Evolutionary conservation across 2,797 vertebrate genomes (phyloP).

Genomic region (Nannoperca australis): DNA sequence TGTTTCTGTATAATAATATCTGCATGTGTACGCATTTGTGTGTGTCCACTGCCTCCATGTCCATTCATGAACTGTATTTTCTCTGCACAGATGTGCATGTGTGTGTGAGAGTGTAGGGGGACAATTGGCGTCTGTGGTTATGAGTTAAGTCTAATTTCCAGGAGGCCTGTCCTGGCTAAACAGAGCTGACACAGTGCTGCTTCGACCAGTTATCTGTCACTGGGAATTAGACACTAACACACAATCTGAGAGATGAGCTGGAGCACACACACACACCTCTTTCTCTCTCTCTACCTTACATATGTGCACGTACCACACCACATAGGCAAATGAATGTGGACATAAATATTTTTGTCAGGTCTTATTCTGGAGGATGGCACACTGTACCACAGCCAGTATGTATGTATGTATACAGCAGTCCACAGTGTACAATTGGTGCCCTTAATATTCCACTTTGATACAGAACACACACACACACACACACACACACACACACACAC

Average conservation of each 20-base stretch:
- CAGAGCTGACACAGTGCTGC: slow-evolving; percentile 81
- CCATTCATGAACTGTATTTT: slow-evolving; percentile 6
- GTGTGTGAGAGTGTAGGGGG: slow-evolving; percentile 27
- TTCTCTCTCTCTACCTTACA: slow-evolving; percentile 1
- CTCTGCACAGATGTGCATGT: slow-evolving; percentile 8
- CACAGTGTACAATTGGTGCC: background rate
- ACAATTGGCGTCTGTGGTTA: slow-evolving; percentile 84
- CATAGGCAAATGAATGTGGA: background rate
- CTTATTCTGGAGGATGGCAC: too few species aligned
- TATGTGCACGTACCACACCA: background rate
- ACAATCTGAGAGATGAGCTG: slow-evolving; percentile 66
- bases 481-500: too few species aligned
- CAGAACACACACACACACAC: slow-evolving; percentile 61
- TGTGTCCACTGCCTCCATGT: background rate
- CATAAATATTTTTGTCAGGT: too few species aligned
- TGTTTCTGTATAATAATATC: slow-evolving; percentile 20
- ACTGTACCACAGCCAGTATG: background rate
- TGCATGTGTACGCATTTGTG: slow-evolving; percentile 1
- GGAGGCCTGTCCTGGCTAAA: slow-evolving; percentile 81
- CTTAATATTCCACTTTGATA: slow-evolving; percentile 3
- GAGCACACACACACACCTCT: background rate
- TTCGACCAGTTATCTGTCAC: slow-evolving; percentile 78
- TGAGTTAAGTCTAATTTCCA: slow-evolving; percentile 84
- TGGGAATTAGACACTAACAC: slow-evolving; percentile 76
- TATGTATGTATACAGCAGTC: background rate